Percentiles rank a stretch among this genome's conserved stretches.
Evolutionary conservation across 1,140 invertebrate genomes (phyloP).

Genomic region (Drosophila sulfurigaster): DNA sequence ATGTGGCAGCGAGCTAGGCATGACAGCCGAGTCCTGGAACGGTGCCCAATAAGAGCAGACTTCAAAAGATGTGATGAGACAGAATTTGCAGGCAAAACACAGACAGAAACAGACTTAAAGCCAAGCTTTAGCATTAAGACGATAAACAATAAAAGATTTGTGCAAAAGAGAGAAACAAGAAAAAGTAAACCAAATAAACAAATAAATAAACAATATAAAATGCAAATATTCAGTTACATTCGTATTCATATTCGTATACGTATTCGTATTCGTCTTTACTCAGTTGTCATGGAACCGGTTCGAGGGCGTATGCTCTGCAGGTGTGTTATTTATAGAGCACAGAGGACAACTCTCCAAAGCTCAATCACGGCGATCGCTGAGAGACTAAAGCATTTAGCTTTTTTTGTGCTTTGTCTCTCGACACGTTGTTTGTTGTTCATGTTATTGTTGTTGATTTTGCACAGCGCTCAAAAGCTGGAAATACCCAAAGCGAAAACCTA

Average conservation of each 20-base stretch:
- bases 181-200: slow-evolving; percentile 31
- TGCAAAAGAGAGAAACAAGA: slow-evolving; percentile 12
- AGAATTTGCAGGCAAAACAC: neutral
- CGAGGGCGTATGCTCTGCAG: slow-evolving; percentile 39
- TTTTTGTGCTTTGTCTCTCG: slow-evolving; percentile 1
- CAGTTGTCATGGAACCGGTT: slow-evolving; percentile 53
- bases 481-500: slow-evolving; percentile 70
- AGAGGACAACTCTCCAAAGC: slow-evolving; percentile 2
- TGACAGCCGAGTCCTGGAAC: slow-evolving; percentile 65
- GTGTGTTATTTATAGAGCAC: slow-evolving; percentile 50
- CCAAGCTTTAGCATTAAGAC: slow-evolving; percentile 34
- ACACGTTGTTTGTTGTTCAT: neutral
- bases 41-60: slow-evolving; percentile 21
- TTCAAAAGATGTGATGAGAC: neutral
- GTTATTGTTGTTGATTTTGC: slow-evolving; percentile 38
- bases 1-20: slow-evolving; percentile 74
- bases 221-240: slow-evolving; percentile 22
- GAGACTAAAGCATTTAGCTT: neutral
- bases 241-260: neutral
- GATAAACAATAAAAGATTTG: slow-evolving; percentile 8
- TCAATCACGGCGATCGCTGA: slow-evolving; percentile 7
- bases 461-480: slow-evolving; percentile 72
- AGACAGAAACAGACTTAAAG: slow-evolving; percentile 4
- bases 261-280: neutral
- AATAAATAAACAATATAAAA: slow-evolving; percentile 16